phyloP scores from a whole-genome alignment of 1,140 invertebrate species.

The Lineus longissimus region DNA sequence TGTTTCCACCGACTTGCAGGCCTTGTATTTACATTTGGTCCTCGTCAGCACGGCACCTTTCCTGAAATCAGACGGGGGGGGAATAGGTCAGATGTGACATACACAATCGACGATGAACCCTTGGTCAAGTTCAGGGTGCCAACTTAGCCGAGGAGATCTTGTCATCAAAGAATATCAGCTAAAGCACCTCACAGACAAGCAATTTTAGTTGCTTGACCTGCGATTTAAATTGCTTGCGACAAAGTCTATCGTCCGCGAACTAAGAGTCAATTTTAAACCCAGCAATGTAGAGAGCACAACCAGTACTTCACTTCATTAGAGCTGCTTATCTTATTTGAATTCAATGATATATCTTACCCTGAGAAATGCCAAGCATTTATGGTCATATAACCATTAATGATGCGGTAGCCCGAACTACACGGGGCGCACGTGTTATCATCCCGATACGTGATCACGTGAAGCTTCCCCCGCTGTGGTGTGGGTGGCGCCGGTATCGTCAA shows the following conservation, averaged over 20 bases:
- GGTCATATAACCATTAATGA: constrained; percentile 30
- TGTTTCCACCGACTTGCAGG: constrained; percentile 42
- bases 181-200: too few species aligned
- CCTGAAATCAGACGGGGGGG: constrained; percentile 30
- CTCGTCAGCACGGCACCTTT: constrained; percentile 42
- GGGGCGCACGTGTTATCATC: constrained; percentile 45
- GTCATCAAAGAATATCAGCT: too few species aligned
- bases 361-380: constrained; percentile 38
- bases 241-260: too few species aligned
- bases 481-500: constrained; percentile 36
- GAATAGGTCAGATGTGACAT: neutral
- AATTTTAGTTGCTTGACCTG: too few species aligned
- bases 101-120: neutral
- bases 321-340: too few species aligned
- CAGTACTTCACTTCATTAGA: too few species aligned
- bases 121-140: too few species aligned
- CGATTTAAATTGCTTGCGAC: too few species aligned
- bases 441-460: constrained; percentile 37
- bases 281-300: too few species aligned
- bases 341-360: constrained; percentile 28
- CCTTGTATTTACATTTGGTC: constrained; percentile 48
- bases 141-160: too few species aligned
- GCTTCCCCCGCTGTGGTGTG: constrained; percentile 27
- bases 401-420: constrained; percentile 29
- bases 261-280: too few species aligned